Percentiles rank a stretch among this genome's conserved stretches.
phyloP scores from a whole-genome alignment of 2,113 vertebrate species.

The Actenoides hombroni region DNA sequence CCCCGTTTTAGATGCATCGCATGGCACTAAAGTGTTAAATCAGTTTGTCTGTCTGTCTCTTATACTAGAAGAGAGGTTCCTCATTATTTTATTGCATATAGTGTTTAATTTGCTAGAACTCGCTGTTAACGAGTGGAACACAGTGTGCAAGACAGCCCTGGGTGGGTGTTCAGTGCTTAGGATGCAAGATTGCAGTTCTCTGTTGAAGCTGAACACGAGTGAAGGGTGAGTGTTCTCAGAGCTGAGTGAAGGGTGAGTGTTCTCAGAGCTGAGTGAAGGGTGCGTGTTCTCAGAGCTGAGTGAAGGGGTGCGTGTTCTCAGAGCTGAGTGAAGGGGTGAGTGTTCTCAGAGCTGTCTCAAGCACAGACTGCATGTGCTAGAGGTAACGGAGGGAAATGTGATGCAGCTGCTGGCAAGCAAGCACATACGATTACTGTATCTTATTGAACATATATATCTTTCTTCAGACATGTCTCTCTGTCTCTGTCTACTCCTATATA shows the following conservation, averaged over 20 bases:
- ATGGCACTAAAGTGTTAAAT: not conserved
- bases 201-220: not conserved
- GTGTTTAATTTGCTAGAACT: not conserved
- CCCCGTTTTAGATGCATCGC: not conserved
- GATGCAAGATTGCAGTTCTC: not conserved
- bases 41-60: not conserved
- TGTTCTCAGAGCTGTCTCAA: not conserved
- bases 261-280: too few species aligned
- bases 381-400: not conserved
- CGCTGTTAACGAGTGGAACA: not conserved
- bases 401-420: slow-evolving; percentile 19
- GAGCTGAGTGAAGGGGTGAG: not conserved
- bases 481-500: slow-evolving; percentile 43
- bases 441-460: slow-evolving; percentile 44
- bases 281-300: too few species aligned
- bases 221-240: too few species aligned
- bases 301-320: too few species aligned
- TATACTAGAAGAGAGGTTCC: not conserved
- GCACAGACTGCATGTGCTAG: not conserved
- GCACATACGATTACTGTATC: slow-evolving; percentile 1
- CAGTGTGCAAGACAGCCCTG: not conserved
- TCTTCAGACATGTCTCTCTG: slow-evolving; percentile 40
- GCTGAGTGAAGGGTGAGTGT: too few species aligned
- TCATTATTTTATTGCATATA: not conserved
- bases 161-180: not conserved